These are phyloP conservation scores for Xiphydria camelus DNA, from an alignment of 2,888 invertebrate species.

Conservation along the genomic window DNA sequence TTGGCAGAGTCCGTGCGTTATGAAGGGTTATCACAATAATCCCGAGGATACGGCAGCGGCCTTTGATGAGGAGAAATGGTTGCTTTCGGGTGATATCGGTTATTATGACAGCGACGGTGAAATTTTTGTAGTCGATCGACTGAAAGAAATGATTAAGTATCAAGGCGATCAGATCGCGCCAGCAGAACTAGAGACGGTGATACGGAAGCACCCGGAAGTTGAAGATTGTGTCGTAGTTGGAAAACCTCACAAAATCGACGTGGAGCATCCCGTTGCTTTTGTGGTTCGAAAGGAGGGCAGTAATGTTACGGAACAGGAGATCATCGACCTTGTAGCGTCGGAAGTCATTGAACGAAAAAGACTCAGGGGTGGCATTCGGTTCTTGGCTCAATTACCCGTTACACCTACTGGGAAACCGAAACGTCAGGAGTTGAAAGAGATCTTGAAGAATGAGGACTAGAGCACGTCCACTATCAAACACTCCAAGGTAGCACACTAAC, in stretches of 20 bases:
- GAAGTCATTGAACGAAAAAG: background rate
- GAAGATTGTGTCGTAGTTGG: slow-evolving; percentile 44
- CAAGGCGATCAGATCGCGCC: slow-evolving; percentile 45
- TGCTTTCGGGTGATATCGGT: slow-evolving; percentile 49
- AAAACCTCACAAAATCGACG: slow-evolving; percentile 36
- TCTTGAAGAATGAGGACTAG: background rate
- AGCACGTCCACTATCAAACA: too few relatives aligned
- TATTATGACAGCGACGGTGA: slow-evolving; percentile 43
- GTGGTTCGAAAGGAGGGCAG: slow-evolving; percentile 19
- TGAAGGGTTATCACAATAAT: slow-evolving; percentile 44
- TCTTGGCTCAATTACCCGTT: slow-evolving; percentile 1
- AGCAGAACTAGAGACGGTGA: slow-evolving; percentile 39
- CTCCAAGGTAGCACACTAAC: too few relatives aligned
- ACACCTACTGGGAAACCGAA: slow-evolving; percentile 2
- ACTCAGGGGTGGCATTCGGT: slow-evolving; percentile 6
- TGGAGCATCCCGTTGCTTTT: slow-evolving; percentile 47
- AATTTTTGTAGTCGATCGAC: slow-evolving; percentile 43
- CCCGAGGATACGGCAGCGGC: slow-evolving; percentile 19
- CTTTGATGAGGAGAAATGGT: slow-evolving; percentile 39
- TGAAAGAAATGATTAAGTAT: slow-evolving; percentile 49
- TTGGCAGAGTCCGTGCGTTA: background rate
- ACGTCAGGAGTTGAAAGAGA: background rate
- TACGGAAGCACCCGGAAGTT: slow-evolving; percentile 39
- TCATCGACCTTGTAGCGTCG: slow-evolving; percentile 6
- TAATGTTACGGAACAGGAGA: slow-evolving; percentile 6